Base-by-base conservation (phyloP, 2,113 vertebrate genomes). In the Gymnogyps californianus region DNA sequence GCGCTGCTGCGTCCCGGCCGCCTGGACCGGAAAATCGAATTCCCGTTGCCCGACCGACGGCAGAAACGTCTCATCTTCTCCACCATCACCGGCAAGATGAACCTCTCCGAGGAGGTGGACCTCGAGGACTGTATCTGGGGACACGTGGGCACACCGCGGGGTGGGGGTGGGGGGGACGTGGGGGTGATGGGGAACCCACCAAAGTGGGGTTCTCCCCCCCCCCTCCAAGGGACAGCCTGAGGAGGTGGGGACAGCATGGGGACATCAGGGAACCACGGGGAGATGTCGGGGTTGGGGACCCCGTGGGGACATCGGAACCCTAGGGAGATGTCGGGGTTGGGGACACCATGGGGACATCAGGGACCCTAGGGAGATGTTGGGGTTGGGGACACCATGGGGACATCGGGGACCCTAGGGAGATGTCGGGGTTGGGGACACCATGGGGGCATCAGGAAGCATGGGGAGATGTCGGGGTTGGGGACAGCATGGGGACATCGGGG, bases 21-120 rank as follows among this genome's bases (percentile, higher is more conserved):
- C 13, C 96, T 99, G 70, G 99, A 99, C 97, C 97, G 99, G 6
- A 99, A 99, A 96, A 99, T 99, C 4, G 99, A 99, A 96, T 99
- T 99, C 89, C 99, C 99, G 2, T 94, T 99, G 86, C 99, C 99
- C 1, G 99, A 99, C 97, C 99, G 99, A 61, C 98, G 99, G 32
- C 99, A 99, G 97, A 99, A 99, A 44, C 98, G 99, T 4, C 97
- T 99, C 38, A 98, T 99, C 95, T 99, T 99, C 97, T 98, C 99
- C 97, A 99, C 99, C 93, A 99, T 99, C 97, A 99, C 99, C 90
- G 99, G 99, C 96, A 99, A 99, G 95, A 99, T 99, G 99, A 99
- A 99, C 96, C 98, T 99, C 31, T 99, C 99, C 1, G 99, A 99
- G 96, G 99, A 99, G 95, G 99, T 99, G 21, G 99, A 99, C 97